A percentile compares a stretch with the other conserved stretches of the same genome.
phyloP scores from a whole-genome alignment of 2,113 vertebrate species.

The Ascaphus truei region DNA sequence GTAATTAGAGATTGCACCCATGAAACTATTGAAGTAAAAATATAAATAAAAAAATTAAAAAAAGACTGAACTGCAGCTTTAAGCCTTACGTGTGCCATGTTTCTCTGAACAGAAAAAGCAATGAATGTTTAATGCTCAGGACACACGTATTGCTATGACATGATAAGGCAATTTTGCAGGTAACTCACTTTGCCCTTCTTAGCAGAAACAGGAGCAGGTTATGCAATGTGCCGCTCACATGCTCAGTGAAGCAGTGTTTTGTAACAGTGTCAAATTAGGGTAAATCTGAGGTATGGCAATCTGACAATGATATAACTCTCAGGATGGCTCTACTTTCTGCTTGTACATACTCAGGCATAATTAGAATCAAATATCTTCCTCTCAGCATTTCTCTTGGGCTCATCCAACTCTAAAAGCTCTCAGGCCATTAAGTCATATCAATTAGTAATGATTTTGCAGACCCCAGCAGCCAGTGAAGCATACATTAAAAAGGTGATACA shows the following conservation, averaged over 20 bases:
- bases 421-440: constrained; percentile 68
- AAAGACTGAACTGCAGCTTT: too few relatives aligned
- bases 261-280: constrained; percentile 52
- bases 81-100: too few relatives aligned
- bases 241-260: constrained; percentile 46
- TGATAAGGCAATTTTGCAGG: not conserved
- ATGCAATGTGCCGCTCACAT: constrained; percentile 40
- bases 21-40: too few relatives aligned
- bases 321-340: constrained; percentile 51
- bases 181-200: not conserved
- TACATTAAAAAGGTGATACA: constrained; percentile 57
- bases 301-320: constrained; percentile 61
- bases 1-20: too few relatives aligned
- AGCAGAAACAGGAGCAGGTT: not conserved
- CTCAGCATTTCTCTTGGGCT: constrained; percentile 59
- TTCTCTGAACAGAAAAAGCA: not conserved
- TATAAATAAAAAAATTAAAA: too few relatives aligned
- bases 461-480: constrained; percentile 50
- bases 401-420: constrained; percentile 56
- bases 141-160: not conserved
- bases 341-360: constrained; percentile 55
- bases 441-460: constrained; percentile 69
- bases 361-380: constrained; percentile 65
- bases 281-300: constrained; percentile 47
- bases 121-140: not conserved